A percentile compares a stretch with the other conserved stretches of the same genome.
phyloP scores from a whole-genome alignment of 2,888 invertebrate genomes.

The Seira musarum region DNA sequence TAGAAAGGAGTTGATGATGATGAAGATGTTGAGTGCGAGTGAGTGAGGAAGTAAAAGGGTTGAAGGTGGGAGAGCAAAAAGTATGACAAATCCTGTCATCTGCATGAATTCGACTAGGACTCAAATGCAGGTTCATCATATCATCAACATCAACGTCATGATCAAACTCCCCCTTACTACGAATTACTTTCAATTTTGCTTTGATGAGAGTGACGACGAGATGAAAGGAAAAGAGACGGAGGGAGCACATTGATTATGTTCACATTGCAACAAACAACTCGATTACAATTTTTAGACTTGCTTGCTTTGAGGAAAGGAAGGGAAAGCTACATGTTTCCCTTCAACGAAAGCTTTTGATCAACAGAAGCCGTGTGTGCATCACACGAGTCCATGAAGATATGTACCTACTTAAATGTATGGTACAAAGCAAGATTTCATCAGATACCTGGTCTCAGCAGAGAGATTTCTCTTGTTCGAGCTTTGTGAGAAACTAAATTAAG shows the following conservation, averaged over 20 bases:
- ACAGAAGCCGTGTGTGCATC: too few relatives aligned
- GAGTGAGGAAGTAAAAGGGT: not conserved
- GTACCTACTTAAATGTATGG: too few relatives aligned
- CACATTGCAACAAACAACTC: conserved; percentile 22
- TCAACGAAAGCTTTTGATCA: too few relatives aligned
- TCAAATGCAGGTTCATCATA: too few relatives aligned
- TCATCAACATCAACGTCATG: not conserved
- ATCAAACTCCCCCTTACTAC: not conserved
- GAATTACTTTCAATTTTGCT: conserved; percentile 12
- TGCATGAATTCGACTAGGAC: not conserved
- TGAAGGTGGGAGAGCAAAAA: not conserved
- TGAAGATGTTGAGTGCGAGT: not conserved
- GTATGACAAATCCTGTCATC: conserved; percentile 9
- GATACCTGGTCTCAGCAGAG: too few relatives aligned
- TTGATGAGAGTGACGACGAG: conserved; percentile 12
- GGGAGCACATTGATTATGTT: conserved; percentile 18
- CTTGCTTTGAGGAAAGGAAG: too few relatives aligned
- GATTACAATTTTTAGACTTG: not conserved
- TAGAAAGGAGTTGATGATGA: not conserved
- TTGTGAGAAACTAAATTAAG: too few relatives aligned
- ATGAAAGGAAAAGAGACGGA: conserved; percentile 15
- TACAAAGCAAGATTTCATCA: too few relatives aligned
- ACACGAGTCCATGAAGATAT: too few relatives aligned
- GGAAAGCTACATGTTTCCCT: too few relatives aligned
- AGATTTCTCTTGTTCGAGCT: too few relatives aligned